A percentile compares a stretch with the other conserved stretches of the same genome.
Evolutionary conservation across 2,113 vertebrate genomes (phyloP).

Genomic region (Pandion haliaetus): DNA sequence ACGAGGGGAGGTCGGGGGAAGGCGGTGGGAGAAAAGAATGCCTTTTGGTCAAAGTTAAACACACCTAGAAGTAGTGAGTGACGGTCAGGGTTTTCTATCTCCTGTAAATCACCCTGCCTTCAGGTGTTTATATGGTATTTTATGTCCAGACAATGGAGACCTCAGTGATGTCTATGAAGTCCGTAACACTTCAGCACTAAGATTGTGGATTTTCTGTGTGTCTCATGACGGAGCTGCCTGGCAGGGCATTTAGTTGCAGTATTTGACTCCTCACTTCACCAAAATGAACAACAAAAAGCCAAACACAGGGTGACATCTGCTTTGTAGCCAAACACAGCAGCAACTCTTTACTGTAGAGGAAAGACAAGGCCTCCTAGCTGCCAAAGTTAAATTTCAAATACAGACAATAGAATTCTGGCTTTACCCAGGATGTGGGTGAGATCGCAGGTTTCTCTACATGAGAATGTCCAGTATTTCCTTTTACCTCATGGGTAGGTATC

Average conservation of each 20-base stretch:
- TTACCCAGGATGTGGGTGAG: neutral
- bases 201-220: neutral
- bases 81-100: fast-evolving
- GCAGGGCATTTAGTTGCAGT: neutral
- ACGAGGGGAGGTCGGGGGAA: neutral
- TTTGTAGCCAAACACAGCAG: neutral
- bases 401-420: neutral
- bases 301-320: neutral
- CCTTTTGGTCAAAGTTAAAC: no score
- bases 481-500: neutral
- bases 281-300: neutral
- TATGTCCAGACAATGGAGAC: neutral
- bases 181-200: neutral
- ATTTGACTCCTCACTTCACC: neutral
- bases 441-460: fast-evolving
- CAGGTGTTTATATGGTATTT: no score
- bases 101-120: neutral
- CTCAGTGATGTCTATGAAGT: neutral
- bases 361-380: neutral
- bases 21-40: fast-evolving
- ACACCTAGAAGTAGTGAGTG: neutral
- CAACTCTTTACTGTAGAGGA: no score
- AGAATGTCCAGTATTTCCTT: neutral
- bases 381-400: neutral
- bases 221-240: neutral